Evolutionary conservation across 2,888 invertebrate genomes (phyloP), one percentile per base, ranked within the genome.

Genomic region (Theretra japonica): DNA sequence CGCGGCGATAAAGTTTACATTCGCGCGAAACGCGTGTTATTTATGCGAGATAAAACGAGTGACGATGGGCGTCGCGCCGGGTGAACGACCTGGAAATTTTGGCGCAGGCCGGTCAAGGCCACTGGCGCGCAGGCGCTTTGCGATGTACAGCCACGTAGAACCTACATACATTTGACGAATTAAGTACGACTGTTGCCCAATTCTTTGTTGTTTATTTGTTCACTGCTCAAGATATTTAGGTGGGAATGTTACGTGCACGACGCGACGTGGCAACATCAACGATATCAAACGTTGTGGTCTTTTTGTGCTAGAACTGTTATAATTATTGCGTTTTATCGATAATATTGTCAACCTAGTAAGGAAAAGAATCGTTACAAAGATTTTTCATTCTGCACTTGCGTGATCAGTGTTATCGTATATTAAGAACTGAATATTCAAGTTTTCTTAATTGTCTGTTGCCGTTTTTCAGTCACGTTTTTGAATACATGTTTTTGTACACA

Each of bases 81-180:
- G 92, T 92, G 92, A 92, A 94, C 82, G 93, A 92, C 91, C 94
- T 89, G 93, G 90, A 90, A 92, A 91, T 92, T 94, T 94, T 94
- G 94, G 94, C 94, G 94, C 94, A 93, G 92, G 89, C 89, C 93
- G 94, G 94, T 94, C 94, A 94, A 94, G 94, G 94, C 93, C 94
- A 88, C 84, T 79, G 80, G 81, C 83, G 85, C 90, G 90, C 91
- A 88, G 74, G 86, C 90, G 89, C 88, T 80, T 75, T 75, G 80
- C 77, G 80, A 28, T 69, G 58, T 72, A 58, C 48, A 72, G 60
- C 72, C 72, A 68, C 59, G 71, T 72, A 72, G 62, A 71, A 48
- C 69, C 65, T 60, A 70, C 58, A 60, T 70, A 60, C 50, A 58
- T 57, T 56, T 71, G 62, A 65, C 25, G 25, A 56, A 56, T 56